Conservation (phyloP, 2,113 vertebrate species). For the Perca flavescens region DNA sequence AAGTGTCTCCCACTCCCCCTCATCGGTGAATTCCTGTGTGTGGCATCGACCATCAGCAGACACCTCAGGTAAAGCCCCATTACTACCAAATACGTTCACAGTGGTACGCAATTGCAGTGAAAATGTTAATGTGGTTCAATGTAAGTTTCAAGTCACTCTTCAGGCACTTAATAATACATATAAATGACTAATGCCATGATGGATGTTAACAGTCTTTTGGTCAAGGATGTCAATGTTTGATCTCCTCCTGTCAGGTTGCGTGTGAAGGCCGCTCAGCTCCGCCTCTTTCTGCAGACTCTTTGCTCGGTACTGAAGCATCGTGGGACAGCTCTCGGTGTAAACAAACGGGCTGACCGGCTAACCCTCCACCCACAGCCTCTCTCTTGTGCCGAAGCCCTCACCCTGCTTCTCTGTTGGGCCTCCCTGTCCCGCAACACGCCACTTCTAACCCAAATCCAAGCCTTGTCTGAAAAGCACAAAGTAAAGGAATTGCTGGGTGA, state of each 20-base stretch:
- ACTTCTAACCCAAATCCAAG: constrained; percentile 83
- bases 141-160: not conserved
- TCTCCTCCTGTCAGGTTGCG: constrained; percentile 77
- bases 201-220: not conserved
- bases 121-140: not conserved
- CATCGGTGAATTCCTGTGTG: constrained; percentile 89
- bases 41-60: constrained; percentile 79
- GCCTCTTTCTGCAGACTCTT: constrained; percentile 82
- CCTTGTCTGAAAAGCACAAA: constrained; percentile 80
- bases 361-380: constrained; percentile 79
- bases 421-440: constrained; percentile 71
- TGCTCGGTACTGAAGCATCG: constrained; percentile 88
- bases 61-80: constrained; percentile 84
- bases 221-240: constrained; percentile 37
- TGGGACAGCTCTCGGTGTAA: constrained; percentile 66
- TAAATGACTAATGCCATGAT: not conserved
- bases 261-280: constrained; percentile 80
- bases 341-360: constrained; percentile 78
- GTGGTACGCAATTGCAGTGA: not conserved
- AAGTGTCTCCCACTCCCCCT: constrained; percentile 90
- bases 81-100: not conserved
- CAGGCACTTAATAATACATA: not conserved
- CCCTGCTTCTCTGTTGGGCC: constrained; percentile 90
- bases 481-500: constrained; percentile 88
- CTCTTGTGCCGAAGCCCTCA: constrained; percentile 83